Percentiles rank a stretch among this genome's conserved stretches.
Evolutionary conservation across 2,888 invertebrate species (phyloP).

Genomic region (Hylaea fasciaria): DNA sequence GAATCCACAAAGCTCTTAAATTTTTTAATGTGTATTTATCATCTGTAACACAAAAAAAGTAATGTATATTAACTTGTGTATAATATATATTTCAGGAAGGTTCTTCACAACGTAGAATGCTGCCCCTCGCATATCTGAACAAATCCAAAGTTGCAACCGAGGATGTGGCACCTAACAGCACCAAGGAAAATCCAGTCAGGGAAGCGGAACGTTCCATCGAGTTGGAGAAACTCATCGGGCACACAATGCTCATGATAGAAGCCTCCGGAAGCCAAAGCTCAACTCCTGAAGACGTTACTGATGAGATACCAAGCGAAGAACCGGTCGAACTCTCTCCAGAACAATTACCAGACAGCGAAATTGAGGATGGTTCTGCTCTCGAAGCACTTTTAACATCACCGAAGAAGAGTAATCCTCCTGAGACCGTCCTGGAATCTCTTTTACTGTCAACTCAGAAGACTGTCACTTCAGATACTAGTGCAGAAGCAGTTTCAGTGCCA

Average conservation of each 20-base stretch:
- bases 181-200: slow-evolving; percentile 62
- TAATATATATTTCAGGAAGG: slow-evolving; percentile 63
- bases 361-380: background rate
- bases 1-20: too few relatives aligned
- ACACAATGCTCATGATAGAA: slow-evolving; percentile 53
- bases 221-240: slow-evolving; percentile 70
- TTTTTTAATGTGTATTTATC: too few relatives aligned
- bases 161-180: slow-evolving; percentile 48
- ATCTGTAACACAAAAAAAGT: too few relatives aligned
- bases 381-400: background rate
- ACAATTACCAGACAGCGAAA: slow-evolving; percentile 2
- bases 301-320: slow-evolving; percentile 3
- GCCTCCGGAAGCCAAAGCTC: slow-evolving; percentile 10
- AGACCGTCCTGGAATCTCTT: background rate
- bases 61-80: background rate
- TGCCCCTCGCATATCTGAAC: slow-evolving; percentile 70
- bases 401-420: background rate
- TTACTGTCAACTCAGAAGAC: background rate
- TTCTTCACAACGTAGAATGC: slow-evolving; percentile 58
- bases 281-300: background rate
- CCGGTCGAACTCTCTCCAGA: slow-evolving; percentile 12
- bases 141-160: slow-evolving; percentile 55
- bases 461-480: background rate
- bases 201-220: slow-evolving; percentile 76
- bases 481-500: background rate